Base-by-base conservation (phyloP, 2,113 vertebrate genomes). In the Tachysurus fulvidraco region DNA sequence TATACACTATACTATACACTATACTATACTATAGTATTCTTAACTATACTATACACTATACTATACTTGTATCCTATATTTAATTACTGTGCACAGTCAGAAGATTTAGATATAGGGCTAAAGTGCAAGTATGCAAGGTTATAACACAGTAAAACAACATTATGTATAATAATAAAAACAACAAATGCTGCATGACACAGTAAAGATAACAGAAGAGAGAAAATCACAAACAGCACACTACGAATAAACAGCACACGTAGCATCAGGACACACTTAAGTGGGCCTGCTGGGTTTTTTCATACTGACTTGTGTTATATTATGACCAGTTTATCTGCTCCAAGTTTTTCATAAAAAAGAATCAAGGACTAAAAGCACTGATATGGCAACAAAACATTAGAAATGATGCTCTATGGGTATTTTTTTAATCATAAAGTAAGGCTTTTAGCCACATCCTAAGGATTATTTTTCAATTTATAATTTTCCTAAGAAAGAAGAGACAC, bases 331-430 rank as follows among this genome's bases (percentile, higher is more conserved):
- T 95, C 93, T 92, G 96, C 95, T 95, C 95, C 14, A n/a, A 92
- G 94, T 93, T 95, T 94, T 95, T 95, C 95, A 96, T 95, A 96
- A 94, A 94, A 96, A 96, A 74, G 95, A 95, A 95, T 94, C 83
- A 94, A 90, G 88, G 92, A 93, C 95, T 94, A 11, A 0, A 30
- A 8, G 14, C 12, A 67, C 60, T 62, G 8, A 2, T 9, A n/a
- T 25, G 23, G 4, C 11, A 13, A 65, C 28, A 69, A 71, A 69
- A 36, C 21, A 19, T 21, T 9, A 11, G 19, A 73, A 73, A 73
- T 73, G 0, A n/a, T n/a, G n/a, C n/a, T n/a, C n/a, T n/a, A n/a
- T n/a, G 2, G 2, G 36, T 36, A 36, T 36, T 36, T 36, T 36
- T 36, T 36, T 36, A 36, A 19, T 41, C 8, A n/a, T 12, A 12